Conservation (phyloP, 2,888 invertebrate species). For the Drosophila mimica region DNA sequence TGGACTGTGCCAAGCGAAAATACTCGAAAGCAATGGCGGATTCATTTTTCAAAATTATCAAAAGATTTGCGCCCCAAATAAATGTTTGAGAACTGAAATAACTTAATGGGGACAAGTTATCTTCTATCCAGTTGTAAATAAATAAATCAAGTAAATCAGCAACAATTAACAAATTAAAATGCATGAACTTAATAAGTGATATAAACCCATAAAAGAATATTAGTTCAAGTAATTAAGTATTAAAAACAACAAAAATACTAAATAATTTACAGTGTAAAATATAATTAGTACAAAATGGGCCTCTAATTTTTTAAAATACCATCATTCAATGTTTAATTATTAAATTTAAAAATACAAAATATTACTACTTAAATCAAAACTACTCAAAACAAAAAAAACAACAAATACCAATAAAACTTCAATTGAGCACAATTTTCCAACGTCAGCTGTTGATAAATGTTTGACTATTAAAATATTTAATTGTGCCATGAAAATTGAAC, state of each 20-base stretch:
- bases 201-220: background rate
- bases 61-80: conserved; percentile 46
- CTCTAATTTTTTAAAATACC: background rate
- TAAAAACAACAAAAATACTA: background rate
- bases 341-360: background rate
- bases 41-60: conserved; percentile 34
- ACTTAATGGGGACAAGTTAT: background rate
- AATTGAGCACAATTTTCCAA: conserved; percentile 22
- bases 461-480: conserved; percentile 35
- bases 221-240: background rate
- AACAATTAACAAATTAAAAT: background rate
- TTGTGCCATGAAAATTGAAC: conserved; percentile 34
- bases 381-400: background rate
- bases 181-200: background rate
- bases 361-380: conserved; percentile 8
- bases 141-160: conserved; percentile 11
- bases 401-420: conserved; percentile 25
- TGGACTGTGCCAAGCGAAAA: conserved; percentile 37
- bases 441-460: conserved; percentile 27
- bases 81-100: conserved; percentile 34
- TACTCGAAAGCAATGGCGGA: conserved; percentile 27
- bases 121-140: conserved; percentile 1
- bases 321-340: background rate
- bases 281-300: fast-evolving
- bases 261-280: background rate